Percentiles rank a stretch among this genome's conserved stretches.
Evolutionary conservation across 1,140 invertebrate species (phyloP).

Genomic region (Heliconius himera): DNA sequence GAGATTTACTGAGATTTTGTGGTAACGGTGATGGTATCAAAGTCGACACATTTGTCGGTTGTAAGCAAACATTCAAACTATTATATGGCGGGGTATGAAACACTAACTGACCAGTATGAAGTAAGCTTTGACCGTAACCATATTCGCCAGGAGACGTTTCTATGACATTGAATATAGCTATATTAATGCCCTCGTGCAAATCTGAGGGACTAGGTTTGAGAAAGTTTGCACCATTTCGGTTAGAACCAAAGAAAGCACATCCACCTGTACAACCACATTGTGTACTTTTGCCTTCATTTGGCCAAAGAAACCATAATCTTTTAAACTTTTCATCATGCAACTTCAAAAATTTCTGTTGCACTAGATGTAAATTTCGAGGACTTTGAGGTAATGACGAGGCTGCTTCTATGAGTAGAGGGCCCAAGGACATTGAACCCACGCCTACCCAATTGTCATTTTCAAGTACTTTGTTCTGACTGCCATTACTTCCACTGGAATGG

Average conservation of each 20-base stretch:
- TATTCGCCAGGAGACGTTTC: slow-evolving; percentile 82
- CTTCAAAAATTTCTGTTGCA: slow-evolving; percentile 93
- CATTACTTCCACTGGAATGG: slow-evolving; percentile 67
- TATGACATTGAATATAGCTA: slow-evolving; percentile 84
- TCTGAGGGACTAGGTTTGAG: slow-evolving; percentile 92
- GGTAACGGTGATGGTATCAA: slow-evolving; percentile 75
- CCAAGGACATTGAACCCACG: slow-evolving; percentile 93
- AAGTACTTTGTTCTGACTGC: slow-evolving; percentile 63
- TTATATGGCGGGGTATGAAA: slow-evolving; percentile 95
- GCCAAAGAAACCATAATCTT: slow-evolving; percentile 97
- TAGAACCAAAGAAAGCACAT: slow-evolving; percentile 96
- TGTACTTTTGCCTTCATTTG: slow-evolving; percentile 83
- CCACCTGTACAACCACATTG: slow-evolving; percentile 98
- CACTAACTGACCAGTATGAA: slow-evolving; percentile 93
- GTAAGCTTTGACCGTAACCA: slow-evolving; percentile 96
- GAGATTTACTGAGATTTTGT: slow-evolving; percentile 65
- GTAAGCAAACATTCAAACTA: slow-evolving; percentile 88
- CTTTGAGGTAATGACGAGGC: slow-evolving; percentile 90
- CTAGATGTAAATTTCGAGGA: slow-evolving; percentile 87
- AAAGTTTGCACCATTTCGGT: slow-evolving; percentile 92
- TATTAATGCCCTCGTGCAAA: slow-evolving; percentile 90
- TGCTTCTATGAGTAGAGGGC: slow-evolving; percentile 96
- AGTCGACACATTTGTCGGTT: slow-evolving; percentile 83
- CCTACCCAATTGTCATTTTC: slow-evolving; percentile 93
- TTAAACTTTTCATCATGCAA: slow-evolving; percentile 94